Percentiles rank a stretch among this genome's conserved stretches.
phyloP scores from a whole-genome alignment of 2,888 invertebrate genomes.

The Micoletzkya japonica region DNA sequence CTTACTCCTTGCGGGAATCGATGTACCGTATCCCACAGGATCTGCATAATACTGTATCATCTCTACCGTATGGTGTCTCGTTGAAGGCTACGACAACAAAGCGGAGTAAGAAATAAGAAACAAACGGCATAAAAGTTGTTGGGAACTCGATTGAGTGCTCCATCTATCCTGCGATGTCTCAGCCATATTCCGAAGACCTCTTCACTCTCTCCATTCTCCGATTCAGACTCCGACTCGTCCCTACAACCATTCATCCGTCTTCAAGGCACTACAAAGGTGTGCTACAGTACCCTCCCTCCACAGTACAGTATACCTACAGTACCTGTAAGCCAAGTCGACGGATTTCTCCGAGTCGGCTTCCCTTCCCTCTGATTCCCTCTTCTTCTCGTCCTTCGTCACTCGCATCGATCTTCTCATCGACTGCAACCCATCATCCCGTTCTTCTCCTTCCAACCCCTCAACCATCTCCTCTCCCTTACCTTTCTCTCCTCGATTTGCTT shows the following conservation, averaged over 20 bases:
- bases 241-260: not conserved
- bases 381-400: conserved; percentile 19
- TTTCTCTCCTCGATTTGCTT: conserved; percentile 61
- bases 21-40: conserved; percentile 61
- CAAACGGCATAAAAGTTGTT: conserved; percentile 85
- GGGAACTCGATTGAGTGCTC: conserved; percentile 94
- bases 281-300: not conserved
- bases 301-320: not conserved
- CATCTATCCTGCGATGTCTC: conserved; percentile 87
- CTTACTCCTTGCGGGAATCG: conserved; percentile 85
- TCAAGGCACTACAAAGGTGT: not conserved
- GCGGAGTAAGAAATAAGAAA: not conserved
- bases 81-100: not conserved
- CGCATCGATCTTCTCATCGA: conserved; percentile 57
- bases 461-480: conserved; percentile 27
- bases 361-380: conserved; percentile 10
- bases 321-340: not conserved
- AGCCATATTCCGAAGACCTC: conserved; percentile 84
- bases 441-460: too few species aligned
- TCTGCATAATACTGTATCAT: conserved; percentile 34
- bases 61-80: not conserved
- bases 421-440: conserved; percentile 32
- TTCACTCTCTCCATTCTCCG: conserved; percentile 41
- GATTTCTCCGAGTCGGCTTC: not conserved
- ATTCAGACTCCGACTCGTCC: conserved; percentile 30